These are phyloP conservation scores for Chrysolina haemoptera DNA, from an alignment of 2,888 invertebrate genomes.

Conservation along the genomic window DNA sequence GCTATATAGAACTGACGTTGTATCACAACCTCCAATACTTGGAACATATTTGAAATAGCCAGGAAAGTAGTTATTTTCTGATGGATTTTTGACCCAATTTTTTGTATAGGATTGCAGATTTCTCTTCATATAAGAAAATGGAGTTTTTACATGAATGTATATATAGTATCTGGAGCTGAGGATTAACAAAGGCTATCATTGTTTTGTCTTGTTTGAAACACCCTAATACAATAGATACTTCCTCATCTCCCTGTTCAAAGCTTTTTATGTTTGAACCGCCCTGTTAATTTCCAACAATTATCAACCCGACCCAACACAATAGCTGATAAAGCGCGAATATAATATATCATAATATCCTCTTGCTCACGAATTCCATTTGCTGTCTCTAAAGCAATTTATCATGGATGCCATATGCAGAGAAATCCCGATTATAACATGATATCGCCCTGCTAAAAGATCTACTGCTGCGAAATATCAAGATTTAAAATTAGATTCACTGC, in stretches of 20 bases:
- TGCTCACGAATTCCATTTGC: conserved; percentile 3
- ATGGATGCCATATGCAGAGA: conserved; percentile 10
- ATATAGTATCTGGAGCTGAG: no score
- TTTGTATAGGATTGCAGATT: no score
- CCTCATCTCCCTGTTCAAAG: background rate
- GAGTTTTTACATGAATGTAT: no score
- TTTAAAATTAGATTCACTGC: conserved; percentile 11
- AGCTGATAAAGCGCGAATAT: conserved; percentile 4
- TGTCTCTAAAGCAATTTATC: conserved; percentile 5
- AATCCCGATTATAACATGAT: conserved; percentile 9
- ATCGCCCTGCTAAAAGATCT: conserved; percentile 9
- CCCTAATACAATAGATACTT: background rate
- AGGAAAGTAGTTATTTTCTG: no score
- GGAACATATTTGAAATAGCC: no score
- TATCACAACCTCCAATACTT: no score
- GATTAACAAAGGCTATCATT: no score
- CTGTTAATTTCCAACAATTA: background rate
- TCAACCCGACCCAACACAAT: conserved; percentile 2
- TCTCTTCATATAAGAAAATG: no score
- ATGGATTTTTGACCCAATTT: no score
- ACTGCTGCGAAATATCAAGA: conserved; percentile 13
- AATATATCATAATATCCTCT: conserved; percentile 10
- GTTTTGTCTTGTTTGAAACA: background rate
- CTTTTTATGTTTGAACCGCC: background rate
- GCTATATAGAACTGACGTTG: no score